Conservation (phyloP, 2,113 vertebrate species). For the Ceyx margarethae region DNA sequence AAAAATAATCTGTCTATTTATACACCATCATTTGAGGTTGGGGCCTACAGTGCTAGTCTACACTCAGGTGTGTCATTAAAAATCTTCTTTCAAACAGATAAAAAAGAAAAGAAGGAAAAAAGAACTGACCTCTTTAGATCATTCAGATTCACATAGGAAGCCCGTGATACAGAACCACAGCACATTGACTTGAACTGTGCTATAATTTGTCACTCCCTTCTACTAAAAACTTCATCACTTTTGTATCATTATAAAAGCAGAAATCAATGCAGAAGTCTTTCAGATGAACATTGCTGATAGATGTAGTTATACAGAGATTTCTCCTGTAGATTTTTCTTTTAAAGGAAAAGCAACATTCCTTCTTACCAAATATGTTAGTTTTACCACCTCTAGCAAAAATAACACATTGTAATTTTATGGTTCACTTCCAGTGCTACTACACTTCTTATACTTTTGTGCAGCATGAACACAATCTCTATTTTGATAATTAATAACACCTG, state of each 20-base stretch:
- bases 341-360: neutral
- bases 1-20: neutral
- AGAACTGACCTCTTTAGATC: neutral
- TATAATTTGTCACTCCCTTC: neutral
- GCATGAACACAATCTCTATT: neutral
- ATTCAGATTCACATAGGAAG: neutral
- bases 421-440: constrained; percentile 5
- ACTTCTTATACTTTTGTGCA: neutral
- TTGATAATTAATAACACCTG: constrained; percentile 39
- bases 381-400: constrained; percentile 25
- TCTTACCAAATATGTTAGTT: neutral
- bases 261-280: neutral
- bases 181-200: neutral
- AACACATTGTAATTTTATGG: constrained; percentile 19
- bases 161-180: neutral
- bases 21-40: neutral
- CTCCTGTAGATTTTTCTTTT: neutral
- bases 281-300: neutral
- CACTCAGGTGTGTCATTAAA: neutral
- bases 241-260: neutral
- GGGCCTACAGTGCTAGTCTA: neutral
- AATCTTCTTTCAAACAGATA: neutral
- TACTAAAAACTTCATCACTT: neutral
- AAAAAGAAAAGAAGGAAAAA: neutral
- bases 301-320: neutral